Conservation (phyloP, 2,113 vertebrate genomes). For the Orientallactaga bullata region DNA sequence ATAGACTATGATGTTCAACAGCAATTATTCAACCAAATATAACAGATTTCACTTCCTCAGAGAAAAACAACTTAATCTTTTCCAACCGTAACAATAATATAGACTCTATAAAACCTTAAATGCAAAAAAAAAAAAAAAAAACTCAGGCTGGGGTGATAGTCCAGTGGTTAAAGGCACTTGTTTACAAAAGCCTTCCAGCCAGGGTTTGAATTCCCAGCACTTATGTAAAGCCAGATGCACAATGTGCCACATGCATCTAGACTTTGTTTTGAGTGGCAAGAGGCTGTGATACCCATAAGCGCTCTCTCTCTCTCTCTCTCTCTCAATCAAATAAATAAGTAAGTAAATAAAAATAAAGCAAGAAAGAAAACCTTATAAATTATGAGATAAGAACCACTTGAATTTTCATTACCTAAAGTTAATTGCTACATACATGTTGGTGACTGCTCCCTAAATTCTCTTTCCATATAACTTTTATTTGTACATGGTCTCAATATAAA, state of each 20-base stretch:
- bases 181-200: neutral
- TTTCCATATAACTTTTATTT: slow-evolving; percentile 46
- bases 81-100: slow-evolving; percentile 5
- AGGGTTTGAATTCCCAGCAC: no score
- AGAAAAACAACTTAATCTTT: slow-evolving; percentile 35
- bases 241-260: no score
- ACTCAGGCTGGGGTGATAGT: neutral
- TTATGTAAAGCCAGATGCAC: no score
- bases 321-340: neutral
- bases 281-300: no score
- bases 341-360: neutral
- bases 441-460: slow-evolving; percentile 27
- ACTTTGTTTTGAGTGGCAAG: no score
- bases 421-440: slow-evolving; percentile 36
- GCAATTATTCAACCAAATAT: slow-evolving; percentile 30
- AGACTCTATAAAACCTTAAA: slow-evolving; percentile 46
- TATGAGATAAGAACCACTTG: slow-evolving; percentile 41
- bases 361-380: neutral
- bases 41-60: neutral
- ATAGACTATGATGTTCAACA: neutral
- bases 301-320: no score
- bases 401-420: neutral
- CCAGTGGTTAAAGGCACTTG: neutral
- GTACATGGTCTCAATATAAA: neutral
- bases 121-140: neutral